Percentiles rank a stretch among this genome's conserved stretches.
phyloP scores from a whole-genome alignment of 1,140 invertebrate species.

The Reticulitermes speratus region DNA sequence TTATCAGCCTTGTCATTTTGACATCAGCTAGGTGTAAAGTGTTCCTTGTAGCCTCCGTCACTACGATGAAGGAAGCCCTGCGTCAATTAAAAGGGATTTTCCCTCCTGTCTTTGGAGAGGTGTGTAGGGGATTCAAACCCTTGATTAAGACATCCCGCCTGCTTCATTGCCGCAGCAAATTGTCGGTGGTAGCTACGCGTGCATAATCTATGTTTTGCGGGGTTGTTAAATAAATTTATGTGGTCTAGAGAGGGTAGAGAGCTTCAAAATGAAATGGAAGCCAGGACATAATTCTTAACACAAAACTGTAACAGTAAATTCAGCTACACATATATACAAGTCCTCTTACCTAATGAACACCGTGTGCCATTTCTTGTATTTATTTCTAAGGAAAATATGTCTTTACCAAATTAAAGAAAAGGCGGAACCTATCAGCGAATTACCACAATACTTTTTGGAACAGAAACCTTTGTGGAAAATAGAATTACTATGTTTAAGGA shows the following conservation, averaged over 20 bases:
- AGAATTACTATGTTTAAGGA: too few relatives aligned
- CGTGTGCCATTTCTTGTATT: background rate
- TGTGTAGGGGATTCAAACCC: background rate
- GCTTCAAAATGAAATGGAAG: background rate
- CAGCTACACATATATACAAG: background rate
- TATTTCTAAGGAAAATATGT: background rate
- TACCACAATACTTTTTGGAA: too few relatives aligned
- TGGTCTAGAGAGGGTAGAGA: background rate
- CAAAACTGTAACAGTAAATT: background rate
- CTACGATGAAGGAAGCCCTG: background rate
- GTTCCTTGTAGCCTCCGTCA: background rate
- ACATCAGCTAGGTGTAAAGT: background rate
- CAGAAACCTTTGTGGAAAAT: too few relatives aligned
- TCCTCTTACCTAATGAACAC: background rate
- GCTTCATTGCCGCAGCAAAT: background rate
- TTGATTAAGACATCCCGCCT: conserved; percentile 15
- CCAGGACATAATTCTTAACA: background rate
- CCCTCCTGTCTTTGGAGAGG: background rate
- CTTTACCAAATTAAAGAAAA: background rate
- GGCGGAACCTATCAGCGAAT: too few relatives aligned
- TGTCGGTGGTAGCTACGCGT: conserved; percentile 1
- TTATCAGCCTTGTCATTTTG: too few relatives aligned
- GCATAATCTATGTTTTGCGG: background rate
- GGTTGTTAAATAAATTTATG: conserved; percentile 4
- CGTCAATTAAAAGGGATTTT: background rate